Conservation (phyloP, 2,113 vertebrate species). For the Aramus guarauna region DNA sequence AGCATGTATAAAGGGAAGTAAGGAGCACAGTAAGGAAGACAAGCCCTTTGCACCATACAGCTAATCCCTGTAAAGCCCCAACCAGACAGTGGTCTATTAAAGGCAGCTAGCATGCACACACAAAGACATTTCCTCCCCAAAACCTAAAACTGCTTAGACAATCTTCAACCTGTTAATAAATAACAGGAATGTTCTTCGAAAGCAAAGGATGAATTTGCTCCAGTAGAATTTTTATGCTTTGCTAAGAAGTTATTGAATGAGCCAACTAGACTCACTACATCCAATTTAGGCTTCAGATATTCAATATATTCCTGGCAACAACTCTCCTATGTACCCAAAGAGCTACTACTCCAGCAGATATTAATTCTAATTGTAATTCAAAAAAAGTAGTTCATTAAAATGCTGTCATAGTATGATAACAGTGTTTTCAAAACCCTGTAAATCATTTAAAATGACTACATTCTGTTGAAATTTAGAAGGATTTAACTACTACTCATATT, state of each 20-base stretch:
- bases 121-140: background rate
- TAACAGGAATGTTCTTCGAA: background rate
- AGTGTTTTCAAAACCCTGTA: conserved; percentile 2
- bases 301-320: conserved; percentile 43
- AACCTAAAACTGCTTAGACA: background rate
- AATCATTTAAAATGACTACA: background rate
- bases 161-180: background rate
- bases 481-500: background rate
- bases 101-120: background rate
- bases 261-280: background rate
- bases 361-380: conserved; percentile 3
- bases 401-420: background rate
- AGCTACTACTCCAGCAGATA: conserved; percentile 13
- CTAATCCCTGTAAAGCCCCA: background rate
- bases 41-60: background rate
- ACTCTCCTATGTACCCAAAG: background rate
- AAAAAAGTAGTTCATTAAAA: conserved; percentile 21
- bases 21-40: fast-evolving
- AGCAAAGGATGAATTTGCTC: background rate
- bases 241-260: background rate
- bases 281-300: conserved; percentile 1
- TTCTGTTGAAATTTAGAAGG: background rate
- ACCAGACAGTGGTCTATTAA: background rate
- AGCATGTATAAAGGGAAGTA: background rate
- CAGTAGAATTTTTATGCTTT: background rate